These are phyloP conservation scores for Semnopithecus entellus DNA, from an alignment of 2,113 vertebrate genomes.

Conservation along the genomic window DNA sequence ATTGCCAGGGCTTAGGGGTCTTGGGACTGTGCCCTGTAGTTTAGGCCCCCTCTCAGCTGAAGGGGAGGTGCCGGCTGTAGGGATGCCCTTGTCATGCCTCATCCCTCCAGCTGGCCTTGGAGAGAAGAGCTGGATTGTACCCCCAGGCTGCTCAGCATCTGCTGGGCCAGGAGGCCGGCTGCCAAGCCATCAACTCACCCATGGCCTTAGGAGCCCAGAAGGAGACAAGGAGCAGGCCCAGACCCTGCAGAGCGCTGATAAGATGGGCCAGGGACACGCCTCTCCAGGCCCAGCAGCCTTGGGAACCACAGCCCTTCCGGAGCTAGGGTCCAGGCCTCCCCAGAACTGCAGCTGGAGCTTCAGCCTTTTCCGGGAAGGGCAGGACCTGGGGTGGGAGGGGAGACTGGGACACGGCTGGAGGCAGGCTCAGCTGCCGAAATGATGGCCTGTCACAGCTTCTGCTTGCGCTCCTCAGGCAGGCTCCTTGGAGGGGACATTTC, in stretches of 20 bases:
- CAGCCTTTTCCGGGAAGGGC: not conserved
- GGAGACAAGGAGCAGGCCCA: not conserved
- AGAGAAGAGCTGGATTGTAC: not conserved
- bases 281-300: not conserved
- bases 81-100: not conserved
- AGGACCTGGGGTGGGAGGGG: not conserved
- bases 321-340: not conserved
- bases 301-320: not conserved
- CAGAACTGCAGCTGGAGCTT: not conserved
- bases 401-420: not conserved
- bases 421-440: not conserved
- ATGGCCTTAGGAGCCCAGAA: not conserved
- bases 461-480: not conserved
- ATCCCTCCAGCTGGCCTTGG: not conserved
- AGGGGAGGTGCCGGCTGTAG: not conserved
- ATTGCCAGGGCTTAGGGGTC: not conserved
- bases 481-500: not conserved
- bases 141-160: not conserved
- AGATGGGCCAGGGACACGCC: not conserved
- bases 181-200: not conserved
- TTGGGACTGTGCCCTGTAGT: not conserved
- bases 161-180: not conserved
- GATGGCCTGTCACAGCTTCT: not conserved
- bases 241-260: not conserved
- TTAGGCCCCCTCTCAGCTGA: not conserved